Evolutionary conservation across 2,113 vertebrate genomes (phyloP), one percentile per base, ranked within the genome.

Genomic region (Chiloscyllium plagiosum): DNA sequence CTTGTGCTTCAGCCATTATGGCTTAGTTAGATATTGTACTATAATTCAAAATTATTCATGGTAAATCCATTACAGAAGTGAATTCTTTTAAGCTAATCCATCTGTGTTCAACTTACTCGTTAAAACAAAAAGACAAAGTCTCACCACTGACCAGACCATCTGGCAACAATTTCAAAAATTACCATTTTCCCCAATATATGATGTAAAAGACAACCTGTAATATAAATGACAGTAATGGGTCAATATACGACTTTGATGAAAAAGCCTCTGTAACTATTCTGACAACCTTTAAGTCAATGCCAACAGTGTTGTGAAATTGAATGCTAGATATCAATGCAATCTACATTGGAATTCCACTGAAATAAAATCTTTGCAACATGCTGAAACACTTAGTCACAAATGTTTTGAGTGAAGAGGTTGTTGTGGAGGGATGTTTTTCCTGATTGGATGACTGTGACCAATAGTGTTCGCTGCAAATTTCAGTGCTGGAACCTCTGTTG

Each of bases 311-410:
- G 89, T 37, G 56, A 65, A 92, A 92, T 92, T 92, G 56, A 92
- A 61, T 66, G 56, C 56, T 92, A 33, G 61, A 66, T 66, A 65
- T n/a, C 89, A 92, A 65, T 92, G 29, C 29, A 92, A 65, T 92
- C 89, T 65, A 92, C 56, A 66, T 61, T 65, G 33, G 89, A 92
- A 92, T 66, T 92, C 29, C n/a, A 66, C n/a, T 37, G 89, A 66
- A 92, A 92, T 37, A 92, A 92, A 92, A 83, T 83, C 78, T 83
- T 83, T 29, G 33, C 72, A 83, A 83, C 78, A 83, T 33, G 13
- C n/a, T 33, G 61, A 33, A n/a, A 33, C 56, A 66, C 29, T 92
- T 83, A 66, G 56, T 33, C 3, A 92, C 33, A 61, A 66, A 66
- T 66, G 19, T 92, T 92, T 92, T 66, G 89, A 92, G n/a, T 92